Base-by-base conservation (phyloP, 1,140 invertebrate genomes). In the Nasonia longicornis region DNA sequence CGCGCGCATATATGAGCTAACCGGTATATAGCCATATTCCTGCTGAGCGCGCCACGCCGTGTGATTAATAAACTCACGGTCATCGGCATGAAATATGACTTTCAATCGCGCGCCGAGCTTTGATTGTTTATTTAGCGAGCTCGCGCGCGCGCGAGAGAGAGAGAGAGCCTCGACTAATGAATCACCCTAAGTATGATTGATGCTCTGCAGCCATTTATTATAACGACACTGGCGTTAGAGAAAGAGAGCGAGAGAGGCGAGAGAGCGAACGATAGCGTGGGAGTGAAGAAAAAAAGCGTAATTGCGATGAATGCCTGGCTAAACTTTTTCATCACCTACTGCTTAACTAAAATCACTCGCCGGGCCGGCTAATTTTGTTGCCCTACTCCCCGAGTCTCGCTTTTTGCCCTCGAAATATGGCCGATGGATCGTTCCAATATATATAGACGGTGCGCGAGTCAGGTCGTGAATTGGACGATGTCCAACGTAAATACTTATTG, bases 61-160 rank as follows among this genome's bases (percentile, higher is more conserved):
- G 77, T 84, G 83, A 86, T 86, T 86, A 84, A 86, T 86, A 86
- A 86, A 83, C 29, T 80, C 64, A 82, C 16, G 77, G 74, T 26
- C 69, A 77, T 82, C 80, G 69, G 69, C 26, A 71, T 84, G 80
- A 84, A 84, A 85, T 86, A 81, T 80, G 83, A 82, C 77, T 81
- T 83, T 80, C 82, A 82, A 83, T 82, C 64, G 67, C 42, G 70
- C 81, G 48, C 31, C 29, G 58, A 82, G 79, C 69, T 79, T 81
- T 85, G 84, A 85, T 87, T 86, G 82, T 84, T 85, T 82, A 86
- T 83, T 83, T 84, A 84, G 72, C 67, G 66, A 29, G 66, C 8
- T 7, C 7, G 8, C 42, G 42, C 8, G n/a, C 35, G 11, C 1
- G 26, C 1, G 26, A 26, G 26, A 26, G 1, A 26, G 26, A 35